Evolutionary conservation across 2,797 vertebrate genomes (phyloP).

Genomic region (Falco biarmicus): DNA sequence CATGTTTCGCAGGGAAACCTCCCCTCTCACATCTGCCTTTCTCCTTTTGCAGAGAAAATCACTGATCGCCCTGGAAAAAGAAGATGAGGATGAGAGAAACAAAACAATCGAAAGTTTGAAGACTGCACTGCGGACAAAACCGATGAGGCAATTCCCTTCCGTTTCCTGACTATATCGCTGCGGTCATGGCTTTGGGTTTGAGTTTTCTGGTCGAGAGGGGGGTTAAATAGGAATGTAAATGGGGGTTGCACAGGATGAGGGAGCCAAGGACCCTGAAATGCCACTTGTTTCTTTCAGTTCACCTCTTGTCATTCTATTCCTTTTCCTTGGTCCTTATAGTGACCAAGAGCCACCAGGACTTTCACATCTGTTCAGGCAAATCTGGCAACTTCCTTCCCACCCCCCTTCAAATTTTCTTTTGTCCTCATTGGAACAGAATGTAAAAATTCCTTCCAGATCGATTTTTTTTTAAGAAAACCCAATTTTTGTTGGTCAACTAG

Average conservation of each 20-base stretch:
- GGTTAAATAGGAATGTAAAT: not conserved
- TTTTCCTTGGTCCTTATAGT: not conserved
- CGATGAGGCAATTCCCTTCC: constrained; percentile 89
- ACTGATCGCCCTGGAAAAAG: constrained; percentile 92
- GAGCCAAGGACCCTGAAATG: not conserved
- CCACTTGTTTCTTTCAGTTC: not conserved
- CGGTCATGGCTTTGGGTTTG: not conserved
- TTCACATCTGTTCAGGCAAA: not conserved
- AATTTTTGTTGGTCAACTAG: not conserved
- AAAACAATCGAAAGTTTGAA: constrained; percentile 98
- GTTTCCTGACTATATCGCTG: not conserved
- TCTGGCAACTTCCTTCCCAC: not conserved
- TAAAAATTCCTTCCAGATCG: not conserved
- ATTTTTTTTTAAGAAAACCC: too few relatives aligned
- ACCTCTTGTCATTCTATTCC: not conserved
- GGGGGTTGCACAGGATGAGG: not conserved
- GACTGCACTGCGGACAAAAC: constrained; percentile 95
- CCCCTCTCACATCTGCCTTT: not conserved
- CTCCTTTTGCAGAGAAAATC: constrained; percentile 88
- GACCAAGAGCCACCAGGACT: not conserved
- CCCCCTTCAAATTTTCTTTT: not conserved
- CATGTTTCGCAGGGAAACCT: rapidly evolving
- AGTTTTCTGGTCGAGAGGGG: not conserved
- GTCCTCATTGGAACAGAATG: not conserved
- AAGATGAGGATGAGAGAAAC: constrained; percentile 96